Base-by-base conservation (phyloP, 2,888 invertebrate genomes). In the Digitonthophagus gazella region DNA sequence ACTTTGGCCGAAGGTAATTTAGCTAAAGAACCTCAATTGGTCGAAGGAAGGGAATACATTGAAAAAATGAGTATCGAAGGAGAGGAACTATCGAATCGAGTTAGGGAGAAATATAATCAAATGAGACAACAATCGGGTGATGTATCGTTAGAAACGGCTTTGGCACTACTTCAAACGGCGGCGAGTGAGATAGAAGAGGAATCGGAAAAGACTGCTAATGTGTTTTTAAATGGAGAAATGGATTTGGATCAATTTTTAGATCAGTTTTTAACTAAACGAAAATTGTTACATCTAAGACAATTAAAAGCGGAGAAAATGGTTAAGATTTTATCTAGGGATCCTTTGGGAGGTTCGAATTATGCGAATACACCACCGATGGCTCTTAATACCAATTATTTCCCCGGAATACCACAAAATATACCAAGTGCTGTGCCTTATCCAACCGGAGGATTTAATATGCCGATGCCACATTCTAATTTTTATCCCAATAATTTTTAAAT, bases 221-320 rank as follows among this genome's bases (percentile, higher is more conserved):
- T 91, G 73, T 96, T 97, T 78, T 85, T 95, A 54, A 88, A 90
- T 11, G 91, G 90, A 5, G 89, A 89, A 79, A 81, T 85, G 1
- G 89, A 91, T 67, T 85, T 92, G 4, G 98, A 97, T 15, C 88
- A 90, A 71, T 98, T 97, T 80, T 83, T 97, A 2, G 93, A 93
- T 71, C 89, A 93, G 69, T 98, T 96, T 82, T 86, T 93, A 69
- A 86, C 88, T 0, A 87, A 88, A 71, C 88, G 98, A 61, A 90
- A 90, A 76, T 79, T 89, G 54, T 92, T 93, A 86, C 95, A 96
- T 80, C 80, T 91, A 72, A 87, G 96, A 65, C 91, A 94, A 79
- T 91, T 97, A 8, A 98, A 98, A 84, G 91, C 95, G 0, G 98
- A 98, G 73, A 97, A 98, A 85, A 91, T 98, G 90, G 86, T 89